Percentiles rank a stretch among this genome's conserved stretches.
phyloP scores from a whole-genome alignment of 2,888 invertebrate genomes.

The Meandrusa payeni region DNA sequence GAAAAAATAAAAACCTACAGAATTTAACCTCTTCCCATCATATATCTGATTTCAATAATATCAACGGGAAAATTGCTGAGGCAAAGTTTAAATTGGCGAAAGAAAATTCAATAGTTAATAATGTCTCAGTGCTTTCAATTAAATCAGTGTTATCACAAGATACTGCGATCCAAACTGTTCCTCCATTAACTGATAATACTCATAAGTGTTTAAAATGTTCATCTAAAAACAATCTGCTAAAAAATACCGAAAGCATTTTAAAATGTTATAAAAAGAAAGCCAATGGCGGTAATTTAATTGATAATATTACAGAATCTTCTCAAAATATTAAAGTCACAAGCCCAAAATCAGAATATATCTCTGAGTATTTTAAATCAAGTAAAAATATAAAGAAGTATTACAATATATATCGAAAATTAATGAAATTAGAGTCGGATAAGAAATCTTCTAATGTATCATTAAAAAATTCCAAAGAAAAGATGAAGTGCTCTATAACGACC shows the following conservation, averaged over 20 bases:
- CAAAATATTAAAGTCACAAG: slow-evolving; percentile 1
- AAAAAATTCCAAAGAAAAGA: slow-evolving; percentile 2
- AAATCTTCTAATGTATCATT: slow-evolving; percentile 7
- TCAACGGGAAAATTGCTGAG: too few relatives aligned
- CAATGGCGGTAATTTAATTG: too few relatives aligned
- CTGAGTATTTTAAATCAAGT: slow-evolving; percentile 7
- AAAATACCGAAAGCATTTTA: too few relatives aligned
- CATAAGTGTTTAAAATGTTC: not conserved
- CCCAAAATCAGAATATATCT: slow-evolving; percentile 3
- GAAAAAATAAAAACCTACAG: slow-evolving; percentile 4
- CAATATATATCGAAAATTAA: slow-evolving; percentile 5
- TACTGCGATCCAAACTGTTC: too few relatives aligned
- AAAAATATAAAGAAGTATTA: slow-evolving; percentile 9
- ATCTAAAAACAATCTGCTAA: too few relatives aligned
- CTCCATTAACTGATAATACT: too few relatives aligned
- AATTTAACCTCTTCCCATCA: slow-evolving; percentile 2
- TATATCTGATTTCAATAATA: slow-evolving; percentile 1
- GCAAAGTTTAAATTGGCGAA: not conserved
- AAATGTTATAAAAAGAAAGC: too few relatives aligned
- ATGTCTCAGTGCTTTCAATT: too few relatives aligned
- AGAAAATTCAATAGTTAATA: not conserved
- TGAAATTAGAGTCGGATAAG: slow-evolving; percentile 8
- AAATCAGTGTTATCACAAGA: too few relatives aligned
- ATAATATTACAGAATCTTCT: not conserved
- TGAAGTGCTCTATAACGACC: slow-evolving; percentile 9